Base-by-base conservation (phyloP, 92 coral and sea anemone genomes). In the Phenganax marumi region DNA sequence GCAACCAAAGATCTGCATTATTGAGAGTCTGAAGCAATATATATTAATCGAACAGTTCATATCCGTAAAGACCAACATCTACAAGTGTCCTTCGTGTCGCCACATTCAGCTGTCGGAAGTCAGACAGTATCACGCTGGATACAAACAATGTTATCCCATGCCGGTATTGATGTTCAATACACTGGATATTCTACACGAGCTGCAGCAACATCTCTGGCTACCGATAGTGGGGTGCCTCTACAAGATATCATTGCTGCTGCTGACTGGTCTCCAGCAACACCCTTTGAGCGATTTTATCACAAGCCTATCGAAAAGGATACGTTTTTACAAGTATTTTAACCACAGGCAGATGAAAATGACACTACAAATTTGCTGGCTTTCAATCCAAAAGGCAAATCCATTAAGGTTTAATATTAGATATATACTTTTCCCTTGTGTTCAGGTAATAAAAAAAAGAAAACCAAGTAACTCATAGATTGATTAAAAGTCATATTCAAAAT, bases 81-180 rank as follows among this genome's bases (percentile, higher is more conserved):
- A n/a, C n/a, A n/a, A n/a, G n/a, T n/a, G n/a, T n/a, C n/a, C n/a
- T n/a, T n/a, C n/a, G n/a, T n/a, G n/a, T n/a, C n/a, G n/a, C n/a
- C n/a, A n/a, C 76, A 84, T 58, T 22, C 12, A 39, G 78, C 76
- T 22, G 70, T 77, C 52, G 76, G 70, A 60, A 85, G 88, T 46
- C 88, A 85, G 70, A 48, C 79, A 23, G 77, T 85, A 39, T 83
- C 86, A 53, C 63, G 78, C 55, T 66, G 87, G 83, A 76, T 76
- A 75, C n/a, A 61, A 63, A 78, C 12, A 13, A 50, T 79, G 52
- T 51, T 84, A 8, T 70, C 52, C 8, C 22, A 63, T 82, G 76
- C 77, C n/a, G 83, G 87, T 50, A 17, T n/a, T n/a, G n/a, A n/a
- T n/a, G n/a, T n/a, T n/a, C n/a, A n/a, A n/a, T n/a, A n/a, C n/a